Conservation (phyloP, 2,797 vertebrate genomes). For the Phrynocephalus forsythii region DNA sequence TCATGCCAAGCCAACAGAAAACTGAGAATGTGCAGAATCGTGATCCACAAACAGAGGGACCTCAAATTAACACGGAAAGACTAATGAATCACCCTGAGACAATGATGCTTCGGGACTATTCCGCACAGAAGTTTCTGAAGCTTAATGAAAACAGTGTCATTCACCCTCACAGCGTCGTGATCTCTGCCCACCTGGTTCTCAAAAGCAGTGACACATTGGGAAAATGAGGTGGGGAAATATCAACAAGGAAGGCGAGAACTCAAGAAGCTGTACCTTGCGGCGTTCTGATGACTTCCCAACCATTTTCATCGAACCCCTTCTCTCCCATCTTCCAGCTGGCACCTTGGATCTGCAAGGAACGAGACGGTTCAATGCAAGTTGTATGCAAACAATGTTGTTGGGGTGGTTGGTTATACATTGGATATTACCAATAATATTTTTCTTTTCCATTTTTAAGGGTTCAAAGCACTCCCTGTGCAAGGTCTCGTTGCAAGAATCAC, state of each 20-base stretch:
- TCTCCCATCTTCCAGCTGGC: slow-evolving; percentile 21
- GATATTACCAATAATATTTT: background rate
- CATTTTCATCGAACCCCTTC: background rate
- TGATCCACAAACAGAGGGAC: background rate
- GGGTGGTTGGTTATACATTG: background rate
- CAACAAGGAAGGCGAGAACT: no score
- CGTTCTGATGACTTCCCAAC: background rate
- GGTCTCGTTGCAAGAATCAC: no score
- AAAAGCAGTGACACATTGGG: background rate
- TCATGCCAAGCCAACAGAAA: slow-evolving; percentile 17
- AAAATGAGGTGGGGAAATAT: background rate
- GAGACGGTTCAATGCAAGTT: background rate
- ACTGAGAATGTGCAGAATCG: slow-evolving; percentile 17
- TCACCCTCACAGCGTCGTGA: background rate
- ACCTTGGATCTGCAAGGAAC: slow-evolving; percentile 35
- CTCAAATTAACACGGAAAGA: slow-evolving; percentile 7
- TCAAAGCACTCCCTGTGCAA: background rate
- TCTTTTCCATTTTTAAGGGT: background rate
- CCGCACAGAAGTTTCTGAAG: background rate
- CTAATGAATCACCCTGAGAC: background rate
- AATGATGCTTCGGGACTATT: slow-evolving; percentile 14
- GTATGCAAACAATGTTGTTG: background rate
- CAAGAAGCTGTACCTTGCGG: slow-evolving; percentile 49
- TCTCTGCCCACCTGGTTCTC: background rate
- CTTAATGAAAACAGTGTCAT: background rate